Conservation (phyloP, 1,140 invertebrate species). For the Lucilia cuprina region DNA sequence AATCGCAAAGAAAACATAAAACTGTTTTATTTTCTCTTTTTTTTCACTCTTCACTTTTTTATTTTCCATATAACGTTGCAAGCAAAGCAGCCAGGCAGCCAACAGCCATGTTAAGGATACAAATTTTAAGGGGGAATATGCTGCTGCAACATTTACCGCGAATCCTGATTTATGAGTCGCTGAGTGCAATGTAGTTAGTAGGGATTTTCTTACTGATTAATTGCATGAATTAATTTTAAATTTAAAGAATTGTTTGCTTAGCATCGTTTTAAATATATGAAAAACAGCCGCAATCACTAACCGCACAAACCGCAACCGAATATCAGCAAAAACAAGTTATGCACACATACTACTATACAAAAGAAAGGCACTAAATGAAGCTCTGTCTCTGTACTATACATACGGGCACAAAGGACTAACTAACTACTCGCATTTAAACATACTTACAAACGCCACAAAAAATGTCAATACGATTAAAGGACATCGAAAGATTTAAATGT, state of each 20-base stretch:
- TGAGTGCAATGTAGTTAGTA: slow-evolving; percentile 32
- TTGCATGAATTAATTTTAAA: slow-evolving; percentile 31
- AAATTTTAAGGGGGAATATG: neutral
- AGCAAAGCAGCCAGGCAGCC: neutral
- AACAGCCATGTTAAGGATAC: neutral
- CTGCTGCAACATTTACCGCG: slow-evolving; percentile 7
- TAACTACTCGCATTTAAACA: neutral
- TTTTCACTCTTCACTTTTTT: neutral
- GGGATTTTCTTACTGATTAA: slow-evolving; percentile 30
- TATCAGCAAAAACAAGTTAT: neutral
- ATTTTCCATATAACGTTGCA: slow-evolving; percentile 1
- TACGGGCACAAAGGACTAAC: neutral
- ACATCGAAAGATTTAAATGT: slow-evolving; percentile 10
- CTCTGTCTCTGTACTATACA: neutral
- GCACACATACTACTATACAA: neutral
- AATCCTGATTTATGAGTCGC: slow-evolving; percentile 34
- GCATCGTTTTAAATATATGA: slow-evolving; percentile 5
- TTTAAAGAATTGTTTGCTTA: slow-evolving; percentile 30
- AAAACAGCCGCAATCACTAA: slow-evolving; percentile 22
- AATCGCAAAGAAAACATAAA: neutral
- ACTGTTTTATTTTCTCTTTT: neutral
- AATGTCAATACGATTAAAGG: neutral
- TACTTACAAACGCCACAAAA: neutral
- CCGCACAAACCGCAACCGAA: slow-evolving; percentile 16
- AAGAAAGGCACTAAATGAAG: neutral